A percentile compares a stretch with the other conserved stretches of the same genome.
Evolutionary conservation across 2,888 invertebrate genomes (phyloP).

Genomic region (Trissoscelio sp.): DNA sequence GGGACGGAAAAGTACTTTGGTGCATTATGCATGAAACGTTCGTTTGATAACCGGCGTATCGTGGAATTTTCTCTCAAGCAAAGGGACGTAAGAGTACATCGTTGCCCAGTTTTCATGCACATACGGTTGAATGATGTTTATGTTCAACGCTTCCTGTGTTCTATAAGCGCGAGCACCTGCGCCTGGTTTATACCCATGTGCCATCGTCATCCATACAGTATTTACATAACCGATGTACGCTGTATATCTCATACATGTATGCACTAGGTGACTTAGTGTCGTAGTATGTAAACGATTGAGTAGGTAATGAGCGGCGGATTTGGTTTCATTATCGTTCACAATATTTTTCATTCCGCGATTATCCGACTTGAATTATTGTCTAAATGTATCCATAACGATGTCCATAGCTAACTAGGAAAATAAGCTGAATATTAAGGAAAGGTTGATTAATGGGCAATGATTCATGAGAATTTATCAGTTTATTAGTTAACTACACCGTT

Average conservation of each 20-base stretch:
- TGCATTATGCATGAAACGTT: slow-evolving; percentile 81
- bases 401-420: neutral
- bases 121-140: slow-evolving; percentile 73
- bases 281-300: slow-evolving; percentile 29
- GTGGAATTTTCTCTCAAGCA: slow-evolving; percentile 67
- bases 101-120: slow-evolving; percentile 70
- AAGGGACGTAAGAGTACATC: slow-evolving; percentile 66
- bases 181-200: slow-evolving; percentile 71
- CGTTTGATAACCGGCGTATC: slow-evolving; percentile 76
- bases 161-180: slow-evolving; percentile 74
- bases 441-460: no score
- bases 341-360: slow-evolving; percentile 27
- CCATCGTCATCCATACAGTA: slow-evolving; percentile 70
- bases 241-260: slow-evolving; percentile 47
- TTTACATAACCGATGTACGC: slow-evolving; percentile 68
- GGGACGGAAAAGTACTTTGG: slow-evolving; percentile 66
- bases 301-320: slow-evolving; percentile 32
- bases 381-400: neutral
- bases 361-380: slow-evolving; percentile 3
- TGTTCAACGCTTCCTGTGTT: slow-evolving; percentile 73
- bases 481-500: no score
- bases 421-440: neutral
- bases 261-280: slow-evolving; percentile 29
- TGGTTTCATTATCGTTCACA: slow-evolving; percentile 14
- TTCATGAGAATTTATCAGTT: no score